Evolutionary conservation across 1,140 invertebrate genomes (phyloP).

Genomic region (Chironomus striatipennis): DNA sequence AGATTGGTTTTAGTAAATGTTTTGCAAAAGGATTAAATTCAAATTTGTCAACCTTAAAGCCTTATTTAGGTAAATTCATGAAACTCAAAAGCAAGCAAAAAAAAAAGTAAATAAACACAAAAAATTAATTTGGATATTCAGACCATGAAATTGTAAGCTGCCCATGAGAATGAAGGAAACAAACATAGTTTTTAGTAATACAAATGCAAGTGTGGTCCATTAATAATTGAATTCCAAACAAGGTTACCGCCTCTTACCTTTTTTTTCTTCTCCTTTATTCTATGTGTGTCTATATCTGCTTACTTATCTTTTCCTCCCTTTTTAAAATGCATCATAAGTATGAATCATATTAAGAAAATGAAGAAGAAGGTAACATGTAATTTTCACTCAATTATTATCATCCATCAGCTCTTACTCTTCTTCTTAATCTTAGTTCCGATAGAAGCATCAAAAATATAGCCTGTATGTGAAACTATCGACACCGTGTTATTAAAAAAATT

Average conservation of each 20-base stretch:
- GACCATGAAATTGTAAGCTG: not conserved
- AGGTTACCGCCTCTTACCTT: constrained; percentile 19
- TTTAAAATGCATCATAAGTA: not conserved
- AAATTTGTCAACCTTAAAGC: constrained; percentile 19
- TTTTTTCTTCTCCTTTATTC: not conserved
- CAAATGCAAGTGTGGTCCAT: constrained; percentile 17
- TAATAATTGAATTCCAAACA: constrained; percentile 16
- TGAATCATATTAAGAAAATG: not conserved
- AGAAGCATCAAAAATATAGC: constrained; percentile 15
- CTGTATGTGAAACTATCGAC: constrained; percentile 13
- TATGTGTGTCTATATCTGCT: not conserved
- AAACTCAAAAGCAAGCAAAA: not conserved
- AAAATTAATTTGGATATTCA: not conserved
- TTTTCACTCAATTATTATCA: constrained; percentile 19
- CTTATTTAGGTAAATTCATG: not conserved
- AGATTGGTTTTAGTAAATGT: not conserved
- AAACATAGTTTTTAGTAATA: not conserved
- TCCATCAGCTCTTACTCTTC: not conserved
- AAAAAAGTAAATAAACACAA: not conserved
- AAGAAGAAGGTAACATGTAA: not conserved
- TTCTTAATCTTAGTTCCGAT: not conserved
- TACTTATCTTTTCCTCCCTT: no score
- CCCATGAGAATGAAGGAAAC: not conserved
- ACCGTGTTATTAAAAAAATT: not conserved
- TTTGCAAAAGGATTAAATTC: constrained; percentile 19